Evolutionary conservation across 2,113 vertebrate genomes (phyloP).

Genomic region (Empidonax alnorum): DNA sequence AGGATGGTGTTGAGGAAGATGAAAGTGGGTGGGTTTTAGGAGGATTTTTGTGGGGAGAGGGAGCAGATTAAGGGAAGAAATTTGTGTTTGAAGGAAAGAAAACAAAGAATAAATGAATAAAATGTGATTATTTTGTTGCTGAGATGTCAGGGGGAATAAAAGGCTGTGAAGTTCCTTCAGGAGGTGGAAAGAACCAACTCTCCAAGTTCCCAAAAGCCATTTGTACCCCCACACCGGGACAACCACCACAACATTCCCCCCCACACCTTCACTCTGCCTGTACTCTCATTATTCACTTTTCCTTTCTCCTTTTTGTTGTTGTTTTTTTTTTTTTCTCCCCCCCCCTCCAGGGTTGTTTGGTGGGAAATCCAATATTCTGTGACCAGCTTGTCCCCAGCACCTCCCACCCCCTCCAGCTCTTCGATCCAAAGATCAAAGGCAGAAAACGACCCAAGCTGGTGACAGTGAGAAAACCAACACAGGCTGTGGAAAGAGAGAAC

Average conservation of each 20-base stretch:
- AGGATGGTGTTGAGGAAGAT: too few species aligned
- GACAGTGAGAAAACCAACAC: not conserved
- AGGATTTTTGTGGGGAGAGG: too few species aligned
- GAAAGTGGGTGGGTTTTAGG: too few species aligned
- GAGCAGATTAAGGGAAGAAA: too few species aligned
- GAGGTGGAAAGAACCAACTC: not conserved
- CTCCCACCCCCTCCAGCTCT: not conserved
- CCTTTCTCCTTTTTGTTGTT: not conserved
- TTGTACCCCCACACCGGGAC: not conserved
- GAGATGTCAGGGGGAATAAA: too few species aligned
- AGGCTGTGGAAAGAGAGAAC: not conserved
- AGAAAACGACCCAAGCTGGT: not conserved
- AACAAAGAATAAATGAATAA: too few species aligned
- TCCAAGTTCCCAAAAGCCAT: not conserved
- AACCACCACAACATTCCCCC: not conserved
- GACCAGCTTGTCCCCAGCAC: not conserved
- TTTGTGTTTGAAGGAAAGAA: too few species aligned
- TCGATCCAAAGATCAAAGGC: conserved; percentile 35
- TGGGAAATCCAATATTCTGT: conserved; percentile 14
- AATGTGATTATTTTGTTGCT: too few species aligned
- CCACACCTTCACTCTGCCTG: not conserved
- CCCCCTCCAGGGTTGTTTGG: not conserved
- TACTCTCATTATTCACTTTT: not conserved
- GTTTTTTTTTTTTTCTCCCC: too few species aligned
- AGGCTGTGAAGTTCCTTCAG: not conserved